A percentile compares a stretch with the other conserved stretches of the same genome.
Conservation (phyloP, 2,113 vertebrate genomes). For the Misgurnus mizolepis region DNA sequence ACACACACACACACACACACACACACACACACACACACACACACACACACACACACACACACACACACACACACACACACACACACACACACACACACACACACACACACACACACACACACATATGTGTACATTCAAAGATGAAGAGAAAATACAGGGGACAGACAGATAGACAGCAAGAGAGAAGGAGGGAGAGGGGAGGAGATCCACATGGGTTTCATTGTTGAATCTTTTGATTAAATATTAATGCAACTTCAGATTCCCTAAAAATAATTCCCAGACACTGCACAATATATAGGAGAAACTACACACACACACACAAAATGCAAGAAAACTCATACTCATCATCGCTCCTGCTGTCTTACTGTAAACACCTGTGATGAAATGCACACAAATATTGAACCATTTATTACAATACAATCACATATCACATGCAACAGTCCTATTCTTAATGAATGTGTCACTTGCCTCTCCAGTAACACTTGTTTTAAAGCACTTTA, state of each 20-base stretch:
- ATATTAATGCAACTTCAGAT: conserved; percentile 52
- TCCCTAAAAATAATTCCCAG: conserved; percentile 46
- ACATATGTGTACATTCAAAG: conserved; percentile 11
- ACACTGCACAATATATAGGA: conserved; percentile 30
- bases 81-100: conserved; percentile 12
- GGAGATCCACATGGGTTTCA: conserved; percentile 36
- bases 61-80: background rate
- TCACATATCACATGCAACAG: too few species aligned
- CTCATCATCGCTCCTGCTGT: too few species aligned
- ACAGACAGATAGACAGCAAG: conserved; percentile 45
- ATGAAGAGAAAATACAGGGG: background rate
- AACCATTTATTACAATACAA: too few species aligned
- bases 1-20: conserved; percentile 19
- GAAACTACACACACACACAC: background rate
- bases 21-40: conserved; percentile 20
- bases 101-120: background rate
- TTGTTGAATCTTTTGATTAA: conserved; percentile 56
- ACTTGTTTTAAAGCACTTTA: too few species aligned
- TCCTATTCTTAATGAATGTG: too few species aligned
- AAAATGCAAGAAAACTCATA: background rate
- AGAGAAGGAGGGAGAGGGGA: conserved; percentile 33
- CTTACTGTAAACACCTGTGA: too few species aligned
- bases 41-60: too few species aligned
- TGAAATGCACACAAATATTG: too few species aligned
- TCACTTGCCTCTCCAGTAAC: too few species aligned